Conservation (phyloP, 2,888 invertebrate species). For the Sinhomidia bicolor region DNA sequence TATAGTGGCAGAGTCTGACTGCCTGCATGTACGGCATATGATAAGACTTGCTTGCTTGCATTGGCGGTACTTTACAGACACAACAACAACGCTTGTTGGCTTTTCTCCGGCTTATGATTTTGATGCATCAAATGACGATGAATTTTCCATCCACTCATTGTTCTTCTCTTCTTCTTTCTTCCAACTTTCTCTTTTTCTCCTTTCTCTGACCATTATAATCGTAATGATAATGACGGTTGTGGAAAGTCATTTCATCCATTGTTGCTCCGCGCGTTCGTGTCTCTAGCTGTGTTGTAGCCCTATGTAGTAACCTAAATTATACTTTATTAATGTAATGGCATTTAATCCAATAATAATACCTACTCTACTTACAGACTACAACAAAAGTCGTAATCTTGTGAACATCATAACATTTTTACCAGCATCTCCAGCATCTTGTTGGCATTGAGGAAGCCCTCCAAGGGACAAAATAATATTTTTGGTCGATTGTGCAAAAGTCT, state of each 20-base stretch:
- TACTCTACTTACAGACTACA: background rate
- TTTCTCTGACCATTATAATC: background rate
- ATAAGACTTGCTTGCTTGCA: background rate
- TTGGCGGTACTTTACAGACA: background rate
- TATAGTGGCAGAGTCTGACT: background rate
- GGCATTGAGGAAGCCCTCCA: background rate
- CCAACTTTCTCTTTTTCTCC: conserved; percentile 10
- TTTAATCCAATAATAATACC: background rate
- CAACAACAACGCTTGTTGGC: conserved; percentile 8
- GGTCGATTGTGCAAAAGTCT: too few species aligned
- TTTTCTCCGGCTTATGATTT: background rate
- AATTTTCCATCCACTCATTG: conserved; percentile 35
- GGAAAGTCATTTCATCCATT: conserved; percentile 39
- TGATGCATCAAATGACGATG: conserved; percentile 13
- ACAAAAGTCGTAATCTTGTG: background rate
- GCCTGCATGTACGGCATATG: background rate
- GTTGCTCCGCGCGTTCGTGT: background rate
- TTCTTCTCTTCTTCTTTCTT: too few species aligned
- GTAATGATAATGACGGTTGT: conserved; percentile 6
- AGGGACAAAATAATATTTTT: too few species aligned
- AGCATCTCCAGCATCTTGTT: background rate
- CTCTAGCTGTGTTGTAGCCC: background rate
- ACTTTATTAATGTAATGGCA: conserved; percentile 39
- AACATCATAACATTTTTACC: background rate
- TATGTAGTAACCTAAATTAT: background rate